A percentile compares a stretch with the other conserved stretches of the same genome.
These are phyloP conservation scores for Drosophila lutescens DNA, from an alignment of 2,888 invertebrate genomes.

Conservation along the genomic window DNA sequence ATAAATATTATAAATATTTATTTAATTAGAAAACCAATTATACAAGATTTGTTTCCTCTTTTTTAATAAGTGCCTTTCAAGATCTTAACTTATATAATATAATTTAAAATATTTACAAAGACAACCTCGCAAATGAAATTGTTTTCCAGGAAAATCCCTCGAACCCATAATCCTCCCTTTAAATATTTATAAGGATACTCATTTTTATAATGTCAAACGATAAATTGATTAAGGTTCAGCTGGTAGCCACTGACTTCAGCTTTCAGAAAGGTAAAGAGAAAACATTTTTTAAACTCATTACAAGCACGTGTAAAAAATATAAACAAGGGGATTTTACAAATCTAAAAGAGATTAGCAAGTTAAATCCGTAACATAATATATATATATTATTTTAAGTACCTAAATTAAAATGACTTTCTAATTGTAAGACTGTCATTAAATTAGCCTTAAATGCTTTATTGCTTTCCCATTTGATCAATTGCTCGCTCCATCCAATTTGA, in stretches of 20 bases:
- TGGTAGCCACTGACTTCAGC: neutral
- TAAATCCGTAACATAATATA: no score
- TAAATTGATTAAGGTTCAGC: slow-evolving; percentile 32
- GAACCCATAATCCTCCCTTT: slow-evolving; percentile 15
- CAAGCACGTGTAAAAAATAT: no score
- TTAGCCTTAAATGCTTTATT: neutral
- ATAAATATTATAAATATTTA: no score
- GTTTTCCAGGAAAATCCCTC: neutral
- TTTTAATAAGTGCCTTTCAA: no score
- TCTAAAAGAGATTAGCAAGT: no score
- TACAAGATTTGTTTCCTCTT: no score
- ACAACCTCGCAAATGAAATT: neutral
- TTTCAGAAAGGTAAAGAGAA: neutral
- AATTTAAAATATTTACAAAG: neutral
- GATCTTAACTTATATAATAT: no score
- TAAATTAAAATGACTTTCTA: neutral
- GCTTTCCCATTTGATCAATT: neutral
- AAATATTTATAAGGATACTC: slow-evolving; percentile 26
- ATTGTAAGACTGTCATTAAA: neutral
- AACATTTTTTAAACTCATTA: neutral
- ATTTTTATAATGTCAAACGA: slow-evolving; percentile 7
- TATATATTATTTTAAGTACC: no score
- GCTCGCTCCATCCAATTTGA: neutral
- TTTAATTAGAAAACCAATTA: no score
- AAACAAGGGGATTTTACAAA: no score